Evolutionary conservation across 2,113 vertebrate genomes (phyloP), one percentile per base, ranked within the genome.

Genomic region (Coturnix japonica): DNA sequence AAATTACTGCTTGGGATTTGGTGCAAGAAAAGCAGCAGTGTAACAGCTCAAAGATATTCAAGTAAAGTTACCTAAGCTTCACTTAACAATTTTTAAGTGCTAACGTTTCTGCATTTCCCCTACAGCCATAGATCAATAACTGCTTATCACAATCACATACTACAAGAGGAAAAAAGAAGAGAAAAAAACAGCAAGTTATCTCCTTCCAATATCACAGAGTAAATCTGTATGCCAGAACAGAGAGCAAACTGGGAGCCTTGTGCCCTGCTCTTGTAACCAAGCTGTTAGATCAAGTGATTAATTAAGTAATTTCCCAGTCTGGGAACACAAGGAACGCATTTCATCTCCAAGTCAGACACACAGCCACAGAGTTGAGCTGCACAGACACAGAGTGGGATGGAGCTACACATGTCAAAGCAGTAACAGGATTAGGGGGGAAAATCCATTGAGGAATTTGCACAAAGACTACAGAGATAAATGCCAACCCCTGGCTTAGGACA

Each of bases 361-460:
- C 37, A 47, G 74, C 13, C 41, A 21, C 2, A 60, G 60, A 5
- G 22, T 7, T 31, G 70, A 44, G 12, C 53, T 57, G 37, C 1
- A 33, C 28, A 56, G 91, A 72, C 33, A 86, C 67, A 93, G 67
- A 28, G 2, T 4, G 18, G 77, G 13, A 61, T 21, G 37, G 39
- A 85, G 83, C 61, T 63, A 21, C 41, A 74, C 35, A 47, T 41
- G 35, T 1, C 43, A 44, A 89, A 87, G 93, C 75, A 91, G 43
- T 73, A 92, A 85, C 65, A 94, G 75, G 83, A 87, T 88, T 85
- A 91, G 19, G 13, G 20, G 35, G 63, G 61, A 69, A 69, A 89
- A 57, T 60, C 84, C 78, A 82, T 20, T 1, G 0, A 89, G 84
- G 78, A 94, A 95, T 31, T 53, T 74, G 91, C 64, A 56, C 78